Evolutionary conservation across 37 sponge, comb jelly and placozoan species (phyloP), one percentile per base, ranked within the genome.

Genomic region (Haliclona indistincta): DNA sequence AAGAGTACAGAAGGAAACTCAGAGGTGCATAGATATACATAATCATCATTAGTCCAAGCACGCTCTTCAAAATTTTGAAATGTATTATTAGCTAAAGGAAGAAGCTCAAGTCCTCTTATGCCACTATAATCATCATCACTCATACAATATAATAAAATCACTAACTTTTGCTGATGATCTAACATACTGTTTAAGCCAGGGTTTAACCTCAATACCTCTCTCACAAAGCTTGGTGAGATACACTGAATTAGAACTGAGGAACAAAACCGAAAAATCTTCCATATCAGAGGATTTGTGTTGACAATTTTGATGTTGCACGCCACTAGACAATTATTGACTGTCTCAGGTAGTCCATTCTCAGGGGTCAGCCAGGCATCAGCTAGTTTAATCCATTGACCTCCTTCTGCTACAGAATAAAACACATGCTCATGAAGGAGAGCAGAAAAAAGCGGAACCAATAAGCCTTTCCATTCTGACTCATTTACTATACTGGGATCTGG

Each of bases 361-460:
- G 51, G 51, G 15, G 15, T 15, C 10, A 47, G 15, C 51, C 10
- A 17, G 10, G 51, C 51, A 10, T 47, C 51, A 17, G 51, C 51
- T 47, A 47, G 15, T 47, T 10, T 17, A 47, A 47, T 47, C 51
- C 51, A 47, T 47, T 47, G 51, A 47, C 51, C 51, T 10, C 15
- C 15, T 17, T 47, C 15, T 47, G 51, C 51, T 47, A 17, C 63
- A 47, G 38, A 62, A 37, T 42, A 72, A 45, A 72, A 19, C 13
- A 49, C 42, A 39, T 40, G 20, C 8, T 52, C 1, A 4, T 17
- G 3, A 49, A 64, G 63, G 1, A 81, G 54, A 0, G 44, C 3
- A 7, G 3, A 32, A 45, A 84, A 77, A n/a, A 84, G 55, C 4
- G 76, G 41, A 19, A 13, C 4, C 34, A 84, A 38, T 28, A 84